These are phyloP conservation scores for Grantiella picta DNA, from an alignment of 2,113 vertebrate species.

Conservation along the genomic window DNA sequence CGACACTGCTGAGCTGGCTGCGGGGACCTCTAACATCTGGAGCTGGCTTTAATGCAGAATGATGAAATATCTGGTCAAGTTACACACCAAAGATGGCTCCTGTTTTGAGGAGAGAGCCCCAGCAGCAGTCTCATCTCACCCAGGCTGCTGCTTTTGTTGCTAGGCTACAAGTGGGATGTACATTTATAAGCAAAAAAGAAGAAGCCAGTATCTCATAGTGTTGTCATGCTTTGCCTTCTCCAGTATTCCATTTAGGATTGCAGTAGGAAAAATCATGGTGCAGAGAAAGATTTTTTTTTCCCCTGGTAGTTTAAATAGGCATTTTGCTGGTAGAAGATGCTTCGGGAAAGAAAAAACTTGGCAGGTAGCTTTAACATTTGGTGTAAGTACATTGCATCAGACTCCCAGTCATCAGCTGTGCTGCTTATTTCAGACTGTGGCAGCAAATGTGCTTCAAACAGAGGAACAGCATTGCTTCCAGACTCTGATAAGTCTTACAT, in stretches of 20 bases:
- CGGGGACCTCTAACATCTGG: neutral
- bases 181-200: constrained; percentile 14
- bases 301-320: neutral
- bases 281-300: neutral
- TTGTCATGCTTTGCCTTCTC: neutral
- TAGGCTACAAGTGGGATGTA: constrained; percentile 54
- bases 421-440: neutral
- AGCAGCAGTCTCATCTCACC: constrained; percentile 34
- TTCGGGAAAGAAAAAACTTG: neutral
- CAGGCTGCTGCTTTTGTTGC: constrained; percentile 62
- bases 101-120: constrained; percentile 51
- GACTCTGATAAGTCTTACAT: neutral
- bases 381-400: constrained; percentile 17
- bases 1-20: neutral
- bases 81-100: constrained; percentile 64
- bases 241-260: neutral
- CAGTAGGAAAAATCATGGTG: neutral
- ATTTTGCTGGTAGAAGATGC: neutral
- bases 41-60: constrained; percentile 12
- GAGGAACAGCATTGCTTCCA: neutral
- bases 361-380: neutral
- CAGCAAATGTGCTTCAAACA: neutral
- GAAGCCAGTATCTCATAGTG: neutral
- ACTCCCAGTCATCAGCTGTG: neutral
- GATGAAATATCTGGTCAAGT: constrained; percentile 55